Base-by-base conservation (phyloP, 2,888 invertebrate species). In the Blastobasis lacticolella region DNA sequence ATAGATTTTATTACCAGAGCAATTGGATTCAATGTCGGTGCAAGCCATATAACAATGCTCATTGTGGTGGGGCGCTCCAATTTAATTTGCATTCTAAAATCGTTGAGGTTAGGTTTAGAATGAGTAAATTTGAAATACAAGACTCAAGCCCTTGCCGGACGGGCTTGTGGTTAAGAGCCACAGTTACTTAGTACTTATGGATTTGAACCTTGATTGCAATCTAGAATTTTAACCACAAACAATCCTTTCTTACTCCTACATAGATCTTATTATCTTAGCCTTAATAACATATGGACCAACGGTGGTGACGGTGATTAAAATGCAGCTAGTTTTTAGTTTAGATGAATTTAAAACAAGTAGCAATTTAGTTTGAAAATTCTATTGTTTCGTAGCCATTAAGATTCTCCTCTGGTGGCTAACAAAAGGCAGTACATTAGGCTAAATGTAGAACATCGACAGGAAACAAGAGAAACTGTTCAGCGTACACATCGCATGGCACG, bases 21-120 rank as follows among this genome's bases (percentile, higher is more conserved):
- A 78, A 76, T 83, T 81, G 78, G 75, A 82, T 79, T 77, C 79
- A 83, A 81, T 83, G 77, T 81, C 71, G 76, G 67, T 73, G 63
- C 68, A 75, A 66, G 62, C 63, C 61, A 63, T 65, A 63, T 57
- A 67, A 71, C 72, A 78, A 71, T 72, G 71, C 67, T 70, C 68
- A 69, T 71, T 74, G 71, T 73, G 23, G 23, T 23, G 61, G 58
- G 61, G 54, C 55, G 59, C 57, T 63, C 62, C 49, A 51, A 49
- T 49, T 46, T 45, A 51, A 54, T 54, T 49, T 54, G 51, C 51
- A 71, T 73, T 71, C 71, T 80, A 73, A 67, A 62, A 62, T 48
- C 61, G 62, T 56, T 55, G 60, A 45, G 51, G 54, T 73, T 72
- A 67, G 66, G 71, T 64, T 69, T 62, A 68, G 67, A 71, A 61